Base-by-base conservation (phyloP, 2,113 vertebrate species). In the Dasyprocta punctata region DNA sequence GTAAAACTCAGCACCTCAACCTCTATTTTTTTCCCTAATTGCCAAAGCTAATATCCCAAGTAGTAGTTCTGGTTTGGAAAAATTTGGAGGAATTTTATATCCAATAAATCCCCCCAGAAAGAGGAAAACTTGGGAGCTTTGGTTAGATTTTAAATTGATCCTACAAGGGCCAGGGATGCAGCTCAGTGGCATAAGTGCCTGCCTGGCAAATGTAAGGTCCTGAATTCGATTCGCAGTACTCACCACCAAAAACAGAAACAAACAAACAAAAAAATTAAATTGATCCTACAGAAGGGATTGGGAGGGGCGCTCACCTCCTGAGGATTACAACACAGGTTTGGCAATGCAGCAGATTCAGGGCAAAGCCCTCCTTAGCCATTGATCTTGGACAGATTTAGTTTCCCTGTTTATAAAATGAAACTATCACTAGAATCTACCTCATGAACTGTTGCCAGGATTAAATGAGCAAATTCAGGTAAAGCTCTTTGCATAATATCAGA, bases 401-500 rank as follows among this genome's bases (percentile, higher is more conserved):
- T 92, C 13, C 49, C 58, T 90, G 20, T 47, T 77, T 86, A 52
- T 60, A 75, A 92, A 73, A 86, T 58, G 52, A 8, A 94, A 92
- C 63, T 52, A 61, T 61, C 28, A 60, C 11, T 88, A 84, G 61
- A 61, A 61, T 71, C 58, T 85, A 85, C 36, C 4, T 89, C 24
- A 77, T 9, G 38, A 52, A 4, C 73, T 65, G 3, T 84, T 77
- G 26, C 54, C 44, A 88, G 47, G 56, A 92, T 88, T 94, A 87
- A 94, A 60, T 54, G 65, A 92, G 9, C 1, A 7, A 90, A 92
- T 67, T 69, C 63, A 80, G 11, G 2, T 81, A 60, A 92, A 96
- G 5, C 14, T 93, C 36, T 86, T 89, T 94, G 63, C 61, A 75
- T 4, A n/a, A 75, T 89, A n/a, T 90, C 63, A 95, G 78, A 75